phyloP scores from a whole-genome alignment of 2,113 vertebrate species.

The Eclectus roratus region DNA sequence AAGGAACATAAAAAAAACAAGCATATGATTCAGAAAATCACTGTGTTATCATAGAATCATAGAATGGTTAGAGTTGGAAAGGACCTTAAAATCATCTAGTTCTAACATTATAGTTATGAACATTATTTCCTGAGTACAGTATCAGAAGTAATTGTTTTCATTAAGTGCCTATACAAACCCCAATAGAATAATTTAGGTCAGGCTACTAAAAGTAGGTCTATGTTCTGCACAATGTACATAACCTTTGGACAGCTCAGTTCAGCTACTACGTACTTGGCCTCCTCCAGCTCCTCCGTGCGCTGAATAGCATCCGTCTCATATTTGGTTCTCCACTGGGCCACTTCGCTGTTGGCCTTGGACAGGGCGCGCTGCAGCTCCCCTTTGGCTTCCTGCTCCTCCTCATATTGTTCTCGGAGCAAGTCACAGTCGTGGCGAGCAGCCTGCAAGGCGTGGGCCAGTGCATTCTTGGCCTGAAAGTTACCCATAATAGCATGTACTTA shows the following conservation, averaged over 20 bases:
- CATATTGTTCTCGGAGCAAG: slow-evolving; percentile 29
- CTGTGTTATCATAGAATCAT: background rate
- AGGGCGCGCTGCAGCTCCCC: slow-evolving; percentile 15
- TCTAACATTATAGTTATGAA: background rate
- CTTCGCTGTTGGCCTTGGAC: slow-evolving; percentile 29
- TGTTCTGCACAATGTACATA: background rate
- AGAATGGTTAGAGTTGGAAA: background rate
- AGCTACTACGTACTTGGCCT: slow-evolving; percentile 78
- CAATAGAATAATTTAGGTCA: background rate
- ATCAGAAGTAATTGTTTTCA: background rate
- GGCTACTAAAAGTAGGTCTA: background rate
- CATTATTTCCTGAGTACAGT: background rate
- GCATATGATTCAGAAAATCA: background rate
- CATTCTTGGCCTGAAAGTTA: slow-evolving; percentile 77
- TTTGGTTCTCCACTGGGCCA: slow-evolving; percentile 51
- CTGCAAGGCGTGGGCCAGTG: slow-evolving; percentile 82
- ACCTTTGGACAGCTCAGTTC: background rate
- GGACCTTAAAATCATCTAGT: background rate
- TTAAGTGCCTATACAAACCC: background rate
- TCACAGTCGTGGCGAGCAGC: slow-evolving; percentile 48
- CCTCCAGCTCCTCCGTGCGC: slow-evolving; percentile 87
- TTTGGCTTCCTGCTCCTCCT: slow-evolving; percentile 51
- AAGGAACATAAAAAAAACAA: background rate
- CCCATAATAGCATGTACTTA: background rate
- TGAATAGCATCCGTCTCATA: slow-evolving; percentile 73